Evolutionary conservation across 1,140 invertebrate genomes (phyloP), one percentile per base, ranked within the genome.

Genomic region (Bombus sylvicola): DNA sequence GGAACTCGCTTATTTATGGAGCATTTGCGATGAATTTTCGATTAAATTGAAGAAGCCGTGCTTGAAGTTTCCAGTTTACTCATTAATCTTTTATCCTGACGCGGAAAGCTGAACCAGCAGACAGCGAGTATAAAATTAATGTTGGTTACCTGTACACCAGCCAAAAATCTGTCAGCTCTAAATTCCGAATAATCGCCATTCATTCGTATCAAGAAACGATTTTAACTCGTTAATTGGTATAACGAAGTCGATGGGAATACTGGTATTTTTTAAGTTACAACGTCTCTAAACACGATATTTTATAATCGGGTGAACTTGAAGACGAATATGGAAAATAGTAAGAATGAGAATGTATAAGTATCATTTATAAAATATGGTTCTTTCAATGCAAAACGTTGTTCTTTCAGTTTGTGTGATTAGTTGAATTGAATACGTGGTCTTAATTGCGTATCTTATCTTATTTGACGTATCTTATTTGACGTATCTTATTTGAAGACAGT

Each of bases 91-190:
- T 80, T 47, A 71, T 57, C 59, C 25, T 39, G 66, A 39, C 31
- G 9, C n/a, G 31, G 8, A 25, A 66, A 39, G 72, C 71, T 53
- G 41, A 83, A 73, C n/a, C 10, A 22, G 43, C 22, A 37, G 59
- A 78, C 57, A 59, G 37, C 28, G 31, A 28, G n/a, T 68, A 25
- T 75, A 39, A 81, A 87, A 85, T 81, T 81, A 88, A 87, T 85
- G 72, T 84, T 59, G 66, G 64, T 39, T 57, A 59, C 22, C 39
- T 59, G 47, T 25, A 9, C 25, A 28, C 37, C 59, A 34, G 10
- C 47, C 25, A 72, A 88, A 53, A 87, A 88, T 81, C 66, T 75
- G 47, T 37, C 41, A 68, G 76, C n/a, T 77, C 28, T 78, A 53
- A 74, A 87, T 84, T 83, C 72, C 15, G 43, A 41, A 43, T 73